Evolutionary conservation across 37 sponge, comb jelly and placozoan species (phyloP), one percentile per base, ranked within the genome.

Genomic region (Aplysina aerophoba): DNA sequence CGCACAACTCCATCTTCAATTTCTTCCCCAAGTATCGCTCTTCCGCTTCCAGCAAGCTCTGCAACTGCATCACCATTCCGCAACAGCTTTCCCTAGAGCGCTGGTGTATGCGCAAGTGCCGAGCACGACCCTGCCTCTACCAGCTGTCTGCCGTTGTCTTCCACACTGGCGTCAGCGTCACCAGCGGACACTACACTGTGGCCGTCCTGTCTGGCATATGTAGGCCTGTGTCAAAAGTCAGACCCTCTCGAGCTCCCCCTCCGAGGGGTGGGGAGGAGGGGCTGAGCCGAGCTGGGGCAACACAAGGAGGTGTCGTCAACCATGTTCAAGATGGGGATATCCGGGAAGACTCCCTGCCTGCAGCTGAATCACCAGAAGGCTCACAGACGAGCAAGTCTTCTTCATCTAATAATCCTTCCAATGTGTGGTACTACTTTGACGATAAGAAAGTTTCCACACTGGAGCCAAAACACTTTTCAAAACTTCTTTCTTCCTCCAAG

Each of bases 181-280:
- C 34, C 41, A 91, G 94, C 75, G 94, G 94, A 0, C 94, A 94
- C 80, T 94, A 94, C 73, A 90, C 91, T 21, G 82, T 55, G 1
- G 68, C 68, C 30, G 86, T 85, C 37, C 78, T 53, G 50, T 75
- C 78, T 54, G 8, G 53, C 3, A 24, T 53, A 1, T 75, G 78
- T 40, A 50, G 41, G 31, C 71, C 71, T 31, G 33, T 34, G 27
- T 2, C 63, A 62, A 25, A 8, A 3, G 27, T 62, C 4, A 17
- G 17, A 57, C n/a, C 63, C 63, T 4, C 71, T 5, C 30, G 1
- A 1, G 35, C 30, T 31, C 6, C 71, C 19, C 17, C 30, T 31
- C 71, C 1, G 6, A 41, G 37, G 21, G 21, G 3, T 2, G 2
- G 2, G 25, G 24, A n/a, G 11, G 64, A 62, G 2, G 28, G 25